Conservation (phyloP, 2,113 vertebrate species). For the Lagenorhynchus albirostris region DNA sequence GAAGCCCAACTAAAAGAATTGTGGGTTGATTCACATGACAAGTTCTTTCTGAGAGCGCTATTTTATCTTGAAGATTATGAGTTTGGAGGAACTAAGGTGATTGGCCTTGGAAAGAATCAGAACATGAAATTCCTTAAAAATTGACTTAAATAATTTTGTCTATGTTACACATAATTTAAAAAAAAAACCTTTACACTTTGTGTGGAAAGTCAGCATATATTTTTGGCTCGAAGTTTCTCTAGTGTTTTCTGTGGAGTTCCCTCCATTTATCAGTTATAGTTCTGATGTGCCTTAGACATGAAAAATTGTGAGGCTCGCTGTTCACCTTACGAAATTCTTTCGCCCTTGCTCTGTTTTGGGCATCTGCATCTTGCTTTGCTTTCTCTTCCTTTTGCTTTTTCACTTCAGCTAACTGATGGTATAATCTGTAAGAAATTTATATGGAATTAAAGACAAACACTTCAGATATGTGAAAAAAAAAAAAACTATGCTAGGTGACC, state of each 20-base stretch:
- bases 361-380: slow-evolving; percentile 78
- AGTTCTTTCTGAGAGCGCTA: no score
- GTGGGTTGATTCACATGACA: no score
- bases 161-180: not conserved
- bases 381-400: slow-evolving; percentile 81
- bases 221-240: slow-evolving; percentile 88
- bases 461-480: no score
- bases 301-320: no score
- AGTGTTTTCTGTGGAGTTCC: slow-evolving; percentile 83
- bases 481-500: no score
- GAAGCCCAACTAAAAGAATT: no score
- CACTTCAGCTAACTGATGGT: slow-evolving; percentile 87
- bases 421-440: slow-evolving; percentile 77
- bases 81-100: no score
- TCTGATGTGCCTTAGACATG: no score
- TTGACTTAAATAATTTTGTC: not conserved
- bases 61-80: no score
- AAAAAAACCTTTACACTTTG: not conserved
- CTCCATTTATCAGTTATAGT: no score
- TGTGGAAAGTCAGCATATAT: not conserved
- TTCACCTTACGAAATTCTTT: slow-evolving; percentile 87
- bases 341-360: slow-evolving; percentile 86
- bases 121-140: not conserved
- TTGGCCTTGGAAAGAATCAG: no score
- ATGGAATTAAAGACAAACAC: no score